Evolutionary conservation across 1,140 invertebrate species (phyloP), one percentile per base, ranked within the genome.

Genomic region (Tyrophagus putrescentiae): DNA sequence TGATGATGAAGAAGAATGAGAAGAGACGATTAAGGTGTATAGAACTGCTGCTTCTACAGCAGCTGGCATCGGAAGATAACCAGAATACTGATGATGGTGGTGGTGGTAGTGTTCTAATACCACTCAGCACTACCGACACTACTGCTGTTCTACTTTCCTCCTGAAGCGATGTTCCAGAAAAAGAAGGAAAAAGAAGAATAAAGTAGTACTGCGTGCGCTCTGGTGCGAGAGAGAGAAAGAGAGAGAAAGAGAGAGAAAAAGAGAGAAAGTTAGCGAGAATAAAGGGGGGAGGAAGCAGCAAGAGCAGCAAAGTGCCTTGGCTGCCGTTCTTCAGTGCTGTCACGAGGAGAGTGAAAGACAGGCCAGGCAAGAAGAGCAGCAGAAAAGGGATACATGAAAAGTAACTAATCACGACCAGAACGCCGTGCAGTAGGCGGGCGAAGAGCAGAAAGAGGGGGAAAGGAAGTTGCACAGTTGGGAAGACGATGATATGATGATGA

Each of bases 261-360:
- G 45, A 50, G 42, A 59, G 31, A 57, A n/a, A 59, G 9, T 11
- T 13, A 57, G 29, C 57, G 36, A 23, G 9, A 39, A n/a, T 13
- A n/a, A 39, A n/a, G n/a, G 36, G n/a, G 36, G n/a, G 36, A 39
- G 36, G n/a, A n/a, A 39, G 36, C n/a, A 39, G 13, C n/a, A 39
- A n/a, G n/a, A n/a, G n/a, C n/a, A 39, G 13, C n/a, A 39, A 39
- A 39, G 13, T 13, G 36, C 13, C n/a, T 39, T 39, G 13, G 13
- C 13, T 39, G 36, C n/a, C n/a, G 13, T 39, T n/a, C n/a, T 39
- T 39, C 36, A 39, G n/a, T n/a, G n/a, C 13, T 39, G 13, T 39
- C 13, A 13, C 13, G 36, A 39, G 13, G n/a, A 39, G n/a, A 39
- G n/a, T 13, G 13, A 39, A 13, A 39, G n/a, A 39, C 13, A n/a